These are phyloP conservation scores for Phalangium opilio DNA, from an alignment of 2,888 invertebrate species.

Conservation along the genomic window DNA sequence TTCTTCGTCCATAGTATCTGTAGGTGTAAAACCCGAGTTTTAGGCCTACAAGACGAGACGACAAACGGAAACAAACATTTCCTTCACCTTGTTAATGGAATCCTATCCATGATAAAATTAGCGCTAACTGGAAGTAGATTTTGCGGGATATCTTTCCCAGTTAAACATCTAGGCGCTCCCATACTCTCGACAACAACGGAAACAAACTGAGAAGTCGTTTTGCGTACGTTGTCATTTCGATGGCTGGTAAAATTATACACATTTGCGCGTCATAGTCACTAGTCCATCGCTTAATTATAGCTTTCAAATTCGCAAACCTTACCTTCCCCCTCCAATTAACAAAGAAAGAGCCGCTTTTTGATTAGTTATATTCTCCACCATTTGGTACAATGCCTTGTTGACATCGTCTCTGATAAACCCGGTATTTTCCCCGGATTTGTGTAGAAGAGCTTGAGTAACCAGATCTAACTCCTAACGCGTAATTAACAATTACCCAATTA, in stretches of 20 bases:
- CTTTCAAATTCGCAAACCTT: constrained; percentile 19
- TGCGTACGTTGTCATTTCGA: constrained; percentile 72
- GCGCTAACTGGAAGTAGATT: constrained; percentile 63
- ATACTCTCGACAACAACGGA: constrained; percentile 52
- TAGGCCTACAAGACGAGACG: neutral
- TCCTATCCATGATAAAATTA: constrained; percentile 68
- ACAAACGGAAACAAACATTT: neutral
- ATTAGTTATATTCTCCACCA: constrained; percentile 60
- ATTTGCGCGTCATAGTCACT: neutral
- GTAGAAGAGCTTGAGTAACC: constrained; percentile 59
- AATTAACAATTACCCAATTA: no score
- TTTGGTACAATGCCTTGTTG: constrained; percentile 57
- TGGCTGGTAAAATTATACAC: constrained; percentile 37
- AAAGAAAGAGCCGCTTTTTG: constrained; percentile 30
- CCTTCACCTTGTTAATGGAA: constrained; percentile 57
- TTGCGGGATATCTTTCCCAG: constrained; percentile 59
- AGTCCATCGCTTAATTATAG: no score
- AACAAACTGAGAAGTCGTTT: constrained; percentile 63
- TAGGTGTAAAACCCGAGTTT: constrained; percentile 15
- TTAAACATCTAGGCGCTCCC: constrained; percentile 55
- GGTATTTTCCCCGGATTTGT: constrained; percentile 84
- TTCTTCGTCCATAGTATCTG: constrained; percentile 59
- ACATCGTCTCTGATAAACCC: constrained; percentile 82
- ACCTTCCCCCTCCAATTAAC: constrained; percentile 32
- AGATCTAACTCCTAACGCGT: constrained; percentile 57